A percentile compares a stretch with the other conserved stretches of the same genome.
Evolutionary conservation across 1,140 invertebrate species (phyloP).

Genomic region (Atopsyche davidsoni): DNA sequence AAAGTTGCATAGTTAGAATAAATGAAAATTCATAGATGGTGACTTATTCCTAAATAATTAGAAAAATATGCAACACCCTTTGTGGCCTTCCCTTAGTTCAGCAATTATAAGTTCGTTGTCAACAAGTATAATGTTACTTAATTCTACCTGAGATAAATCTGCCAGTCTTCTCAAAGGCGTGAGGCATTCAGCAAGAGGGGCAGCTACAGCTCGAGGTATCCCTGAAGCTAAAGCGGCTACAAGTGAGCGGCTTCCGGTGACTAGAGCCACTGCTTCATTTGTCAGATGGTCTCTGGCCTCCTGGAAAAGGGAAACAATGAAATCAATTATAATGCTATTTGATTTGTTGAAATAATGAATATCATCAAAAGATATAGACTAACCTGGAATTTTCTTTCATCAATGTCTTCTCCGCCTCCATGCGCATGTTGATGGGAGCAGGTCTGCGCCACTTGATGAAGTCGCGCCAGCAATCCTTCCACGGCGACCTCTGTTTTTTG

Average conservation of each 20-base stretch:
- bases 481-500: slow-evolving; percentile 62
- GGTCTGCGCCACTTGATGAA: slow-evolving; percentile 62
- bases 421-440: slow-evolving; percentile 62
- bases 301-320: slow-evolving; percentile 37
- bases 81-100: too few species aligned
- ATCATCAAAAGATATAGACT: slow-evolving; percentile 1
- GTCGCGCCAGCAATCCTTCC: slow-evolving; percentile 54
- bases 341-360: neutral
- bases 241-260: slow-evolving; percentile 75
- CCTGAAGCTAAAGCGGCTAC: slow-evolving; percentile 71
- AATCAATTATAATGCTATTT: neutral
- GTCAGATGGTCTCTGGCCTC: slow-evolving; percentile 71
- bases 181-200: slow-evolving; percentile 64
- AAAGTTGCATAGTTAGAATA: too few species aligned
- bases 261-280: slow-evolving; percentile 70
- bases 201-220: slow-evolving; percentile 50
- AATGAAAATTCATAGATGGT: too few species aligned
- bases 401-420: slow-evolving; percentile 62
- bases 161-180: slow-evolving; percentile 60
- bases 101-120: neutral
- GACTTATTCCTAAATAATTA: too few species aligned
- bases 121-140: neutral
- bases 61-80: too few species aligned
- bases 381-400: slow-evolving; percentile 66
- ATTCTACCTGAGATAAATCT: slow-evolving; percentile 54